Percentiles rank a stretch among this genome's conserved stretches.
Evolutionary conservation across 1,140 invertebrate species (phyloP).

Genomic region (Ephestia elutella): DNA sequence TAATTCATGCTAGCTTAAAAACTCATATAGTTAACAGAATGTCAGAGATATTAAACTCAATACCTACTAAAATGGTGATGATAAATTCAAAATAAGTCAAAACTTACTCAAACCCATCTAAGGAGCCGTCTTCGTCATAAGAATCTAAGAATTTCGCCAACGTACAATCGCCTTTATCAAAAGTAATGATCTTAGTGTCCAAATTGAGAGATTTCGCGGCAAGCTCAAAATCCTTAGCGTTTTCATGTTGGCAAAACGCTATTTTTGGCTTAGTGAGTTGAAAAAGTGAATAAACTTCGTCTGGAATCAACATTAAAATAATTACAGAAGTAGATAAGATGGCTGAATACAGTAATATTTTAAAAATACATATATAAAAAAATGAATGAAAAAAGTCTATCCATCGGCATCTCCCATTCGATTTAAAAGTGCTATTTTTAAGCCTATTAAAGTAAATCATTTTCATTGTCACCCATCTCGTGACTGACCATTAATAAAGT

Average conservation of each 20-base stretch:
- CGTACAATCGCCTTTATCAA: slow-evolving; percentile 26
- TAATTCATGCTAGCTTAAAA: too few relatives aligned
- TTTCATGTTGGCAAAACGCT: slow-evolving; percentile 32
- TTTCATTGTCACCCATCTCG: too few relatives aligned
- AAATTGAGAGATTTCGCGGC: slow-evolving; percentile 23
- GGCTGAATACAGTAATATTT: too few relatives aligned
- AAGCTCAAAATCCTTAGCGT: slow-evolving; percentile 15
- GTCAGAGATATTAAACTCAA: too few relatives aligned
- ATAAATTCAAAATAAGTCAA: not conserved
- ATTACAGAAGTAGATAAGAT: not conserved
- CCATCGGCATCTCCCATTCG: too few relatives aligned
- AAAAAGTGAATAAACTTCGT: slow-evolving; percentile 32
- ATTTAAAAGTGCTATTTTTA: too few relatives aligned
- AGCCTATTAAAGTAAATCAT: too few relatives aligned
- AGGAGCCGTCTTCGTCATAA: slow-evolving; percentile 18
- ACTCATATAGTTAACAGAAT: too few relatives aligned
- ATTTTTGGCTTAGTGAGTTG: slow-evolving; percentile 28
- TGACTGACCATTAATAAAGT: too few relatives aligned
- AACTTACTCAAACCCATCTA: slow-evolving; percentile 35
- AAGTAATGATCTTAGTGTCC: slow-evolving; percentile 31
- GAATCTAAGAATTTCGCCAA: slow-evolving; percentile 27
- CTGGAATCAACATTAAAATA: slow-evolving; percentile 19
- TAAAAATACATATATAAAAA: too few relatives aligned
- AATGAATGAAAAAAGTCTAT: too few relatives aligned
- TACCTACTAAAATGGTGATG: not conserved